phyloP scores from a whole-genome alignment of 2,797 vertebrate genomes.

The Merluccius polli region DNA sequence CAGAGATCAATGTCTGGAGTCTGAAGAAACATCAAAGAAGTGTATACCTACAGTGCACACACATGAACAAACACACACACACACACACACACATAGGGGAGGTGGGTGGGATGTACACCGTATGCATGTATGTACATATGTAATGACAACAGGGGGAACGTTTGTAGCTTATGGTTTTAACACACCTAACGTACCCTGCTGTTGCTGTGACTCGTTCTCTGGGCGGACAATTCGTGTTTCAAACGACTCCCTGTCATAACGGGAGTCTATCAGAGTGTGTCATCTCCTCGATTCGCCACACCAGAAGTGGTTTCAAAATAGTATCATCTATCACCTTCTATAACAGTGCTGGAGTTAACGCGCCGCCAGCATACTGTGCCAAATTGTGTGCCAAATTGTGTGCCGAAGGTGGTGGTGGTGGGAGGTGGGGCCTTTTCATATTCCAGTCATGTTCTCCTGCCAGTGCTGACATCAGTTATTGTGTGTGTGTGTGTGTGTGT shows the following conservation, averaged over 20 bases:
- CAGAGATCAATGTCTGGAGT: neutral
- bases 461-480: conserved; percentile 22
- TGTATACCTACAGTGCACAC: neutral
- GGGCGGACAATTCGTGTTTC: neutral
- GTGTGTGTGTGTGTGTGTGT: conserved; percentile 30
- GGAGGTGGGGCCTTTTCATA: conserved; percentile 36
- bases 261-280: neutral
- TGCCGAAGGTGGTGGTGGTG: conserved; percentile 14
- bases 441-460: conserved; percentile 57
- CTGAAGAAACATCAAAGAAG: neutral
- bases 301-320: neutral
- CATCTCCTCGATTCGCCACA: neutral
- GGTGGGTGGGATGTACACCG: neutral
- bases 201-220: too few relatives aligned
- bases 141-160: too few relatives aligned
- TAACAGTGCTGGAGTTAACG: too few relatives aligned
- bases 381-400: conserved; percentile 3
- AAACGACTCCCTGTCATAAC: neutral
- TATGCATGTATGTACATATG: neutral
- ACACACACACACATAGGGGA: neutral
- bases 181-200: too few relatives aligned
- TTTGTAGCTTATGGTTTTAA: too few relatives aligned
- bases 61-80: too few relatives aligned
- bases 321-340: neutral
- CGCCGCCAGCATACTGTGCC: too few relatives aligned